These are phyloP conservation scores for Pseudobourletiella spinata DNA, from an alignment of 1,140 invertebrate genomes.

Conservation along the genomic window DNA sequence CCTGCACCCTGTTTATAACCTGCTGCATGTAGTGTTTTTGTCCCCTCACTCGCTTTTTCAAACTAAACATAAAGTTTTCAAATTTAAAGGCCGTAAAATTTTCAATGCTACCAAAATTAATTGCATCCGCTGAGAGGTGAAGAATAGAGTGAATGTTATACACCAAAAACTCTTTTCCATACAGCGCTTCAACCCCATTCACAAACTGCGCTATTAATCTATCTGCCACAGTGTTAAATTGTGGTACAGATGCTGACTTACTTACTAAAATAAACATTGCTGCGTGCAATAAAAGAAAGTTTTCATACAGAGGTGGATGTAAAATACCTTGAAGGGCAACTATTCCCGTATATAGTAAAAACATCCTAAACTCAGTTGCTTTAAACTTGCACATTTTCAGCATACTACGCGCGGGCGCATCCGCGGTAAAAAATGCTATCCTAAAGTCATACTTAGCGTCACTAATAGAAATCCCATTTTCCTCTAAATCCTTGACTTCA, in stretches of 20 bases:
- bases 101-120: no score
- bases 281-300: constrained; percentile 41
- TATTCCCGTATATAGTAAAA: constrained; percentile 44
- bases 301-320: constrained; percentile 36
- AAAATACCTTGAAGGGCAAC: constrained; percentile 39
- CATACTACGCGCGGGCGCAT: no score
- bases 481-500: constrained; percentile 34
- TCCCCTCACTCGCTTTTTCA: no score
- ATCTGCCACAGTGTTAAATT: constrained; percentile 6
- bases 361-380: constrained; percentile 44
- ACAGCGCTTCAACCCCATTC: background rate
- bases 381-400: constrained; percentile 42
- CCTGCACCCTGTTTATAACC: no score
- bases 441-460: constrained; percentile 36
- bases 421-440: constrained; percentile 39
- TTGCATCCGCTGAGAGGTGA: no score
- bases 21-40: no score
- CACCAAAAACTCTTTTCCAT: constrained; percentile 3
- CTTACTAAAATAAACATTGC: constrained; percentile 34
- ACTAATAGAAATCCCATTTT: constrained; percentile 32
- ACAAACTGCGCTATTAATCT: constrained; percentile 14
- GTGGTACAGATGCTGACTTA: background rate
- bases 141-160: constrained; percentile 18
- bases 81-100: no score
- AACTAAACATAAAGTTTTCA: no score